These are phyloP conservation scores for Pica pica DNA, from an alignment of 2,113 vertebrate genomes.

Conservation along the genomic window DNA sequence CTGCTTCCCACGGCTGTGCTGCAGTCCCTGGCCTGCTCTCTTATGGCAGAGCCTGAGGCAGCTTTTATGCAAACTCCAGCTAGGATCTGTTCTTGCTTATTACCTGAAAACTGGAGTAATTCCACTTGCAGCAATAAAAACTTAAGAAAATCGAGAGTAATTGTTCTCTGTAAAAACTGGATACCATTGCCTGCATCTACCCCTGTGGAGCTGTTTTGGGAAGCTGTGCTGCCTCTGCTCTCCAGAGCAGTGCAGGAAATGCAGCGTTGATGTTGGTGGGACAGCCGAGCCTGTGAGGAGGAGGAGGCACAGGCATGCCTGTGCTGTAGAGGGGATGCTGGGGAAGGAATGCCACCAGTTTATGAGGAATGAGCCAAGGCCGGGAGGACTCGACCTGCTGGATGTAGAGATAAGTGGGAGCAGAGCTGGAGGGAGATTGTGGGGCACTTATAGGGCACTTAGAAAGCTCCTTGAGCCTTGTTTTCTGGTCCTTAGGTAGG, in stretches of 20 bases:
- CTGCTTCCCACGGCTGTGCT: neutral
- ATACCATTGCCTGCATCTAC: neutral
- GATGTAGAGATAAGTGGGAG: neutral
- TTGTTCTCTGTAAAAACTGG: neutral
- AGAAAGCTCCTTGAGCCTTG: neutral
- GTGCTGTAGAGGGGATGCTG: neutral
- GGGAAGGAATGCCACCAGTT: neutral
- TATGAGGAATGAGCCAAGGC: neutral
- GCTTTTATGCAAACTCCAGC: neutral
- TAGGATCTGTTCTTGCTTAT: neutral
- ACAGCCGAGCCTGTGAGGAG: neutral
- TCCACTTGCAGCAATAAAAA: neutral
- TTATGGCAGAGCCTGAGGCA: neutral
- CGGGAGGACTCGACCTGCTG: neutral
- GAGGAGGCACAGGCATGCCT: neutral
- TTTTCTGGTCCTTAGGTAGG: neutral
- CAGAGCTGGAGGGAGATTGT: neutral
- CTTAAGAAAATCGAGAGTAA: neutral
- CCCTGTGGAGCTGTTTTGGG: neutral
- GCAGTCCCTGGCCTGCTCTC: neutral
- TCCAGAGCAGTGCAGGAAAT: neutral
- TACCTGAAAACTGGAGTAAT: neutral
- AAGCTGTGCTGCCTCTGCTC: neutral
- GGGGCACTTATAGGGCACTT: neutral
- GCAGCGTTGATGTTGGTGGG: accelerated